Conservation (phyloP, 1,140 invertebrate genomes). For the Liolophura sinensis region DNA sequence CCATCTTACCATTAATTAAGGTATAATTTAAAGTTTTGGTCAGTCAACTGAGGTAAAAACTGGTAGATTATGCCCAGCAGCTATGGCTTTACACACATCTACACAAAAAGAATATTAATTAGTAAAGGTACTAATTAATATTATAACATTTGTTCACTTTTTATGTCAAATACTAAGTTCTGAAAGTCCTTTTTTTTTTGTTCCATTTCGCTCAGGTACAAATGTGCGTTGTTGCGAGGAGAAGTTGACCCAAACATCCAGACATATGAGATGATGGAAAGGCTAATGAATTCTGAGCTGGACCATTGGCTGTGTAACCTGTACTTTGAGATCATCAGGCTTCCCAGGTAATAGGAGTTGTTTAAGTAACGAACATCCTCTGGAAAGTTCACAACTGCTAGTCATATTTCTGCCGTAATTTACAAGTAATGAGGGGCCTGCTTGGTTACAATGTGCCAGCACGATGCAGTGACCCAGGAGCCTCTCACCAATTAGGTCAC, state of each 20-base stretch:
- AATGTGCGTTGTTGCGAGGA: conserved; percentile 47
- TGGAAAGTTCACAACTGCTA: neutral
- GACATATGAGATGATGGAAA: conserved; percentile 50
- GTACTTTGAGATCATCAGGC: conserved; percentile 50
- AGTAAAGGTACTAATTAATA: no score
- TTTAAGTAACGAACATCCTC: neutral
- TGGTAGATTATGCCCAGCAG: no score
- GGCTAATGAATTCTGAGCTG: conserved; percentile 48
- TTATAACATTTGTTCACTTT: no score
- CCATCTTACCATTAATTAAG: no score
- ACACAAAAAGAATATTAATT: no score
- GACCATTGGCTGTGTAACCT: conserved; percentile 56
- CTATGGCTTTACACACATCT: no score
- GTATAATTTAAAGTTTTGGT: no score
- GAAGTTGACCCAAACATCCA: conserved; percentile 49
- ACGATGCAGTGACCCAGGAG: no score
- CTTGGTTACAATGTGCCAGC: neutral
- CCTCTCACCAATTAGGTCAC: no score
- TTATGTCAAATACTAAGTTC: no score
- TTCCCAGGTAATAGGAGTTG: conserved; percentile 42
- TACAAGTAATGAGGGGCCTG: neutral
- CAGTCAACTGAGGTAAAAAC: no score
- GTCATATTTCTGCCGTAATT: neutral
- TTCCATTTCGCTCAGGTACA: conserved; percentile 40
- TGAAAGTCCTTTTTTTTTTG: no score